Base-by-base conservation (phyloP, 2,888 invertebrate species). In the Acanthosepion pharaonis region DNA sequence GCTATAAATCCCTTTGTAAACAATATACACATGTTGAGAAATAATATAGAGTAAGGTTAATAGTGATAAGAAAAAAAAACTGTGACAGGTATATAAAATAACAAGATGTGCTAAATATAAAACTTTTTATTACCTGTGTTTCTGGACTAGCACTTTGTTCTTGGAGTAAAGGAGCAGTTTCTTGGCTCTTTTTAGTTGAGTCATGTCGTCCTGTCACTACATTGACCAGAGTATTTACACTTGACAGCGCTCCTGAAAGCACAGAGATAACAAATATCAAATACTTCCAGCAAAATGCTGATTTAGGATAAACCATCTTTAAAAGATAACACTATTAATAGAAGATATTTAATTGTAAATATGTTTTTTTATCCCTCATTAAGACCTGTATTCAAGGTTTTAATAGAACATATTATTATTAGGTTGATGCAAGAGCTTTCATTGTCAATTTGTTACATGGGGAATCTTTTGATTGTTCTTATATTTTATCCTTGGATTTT, bases 121-220 rank as follows among this genome's bases (percentile, higher is more conserved):
- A 28, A 49, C 28, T 5, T 48, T 48, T 64, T 91, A 94, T 93
- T 94, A 96, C 96, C 95, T 95, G 95, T 42, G 96, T 95, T 94
- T 96, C 96, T 33, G 96, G 96, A 94, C 96, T 96, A 94, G 95
- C 96, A 94, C 96, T 96, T 42, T 96, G 96, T 92, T 96, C 97
- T 59, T 96, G 96, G 42, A 97, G 95, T 18, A 97, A 95, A 8
- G 97, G 97, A 18, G 97, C 97, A 91, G 96, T 96, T 95, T 97
- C 97, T 91, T 96, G 96, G 91, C 96, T 96, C 78, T 95, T 96
- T 94, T 96, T 96, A 94, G 95, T 96, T 18, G 95, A 95, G 42
- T 95, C 95, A 25, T 95, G 95, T 53, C 96, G 95, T 55, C 96
- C 96, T 59, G 97, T 96, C 94, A 97, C 96, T 48, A 96, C 97